Evolutionary conservation across 2,797 vertebrate species (phyloP).

Genomic region (Sus cebifrons): DNA sequence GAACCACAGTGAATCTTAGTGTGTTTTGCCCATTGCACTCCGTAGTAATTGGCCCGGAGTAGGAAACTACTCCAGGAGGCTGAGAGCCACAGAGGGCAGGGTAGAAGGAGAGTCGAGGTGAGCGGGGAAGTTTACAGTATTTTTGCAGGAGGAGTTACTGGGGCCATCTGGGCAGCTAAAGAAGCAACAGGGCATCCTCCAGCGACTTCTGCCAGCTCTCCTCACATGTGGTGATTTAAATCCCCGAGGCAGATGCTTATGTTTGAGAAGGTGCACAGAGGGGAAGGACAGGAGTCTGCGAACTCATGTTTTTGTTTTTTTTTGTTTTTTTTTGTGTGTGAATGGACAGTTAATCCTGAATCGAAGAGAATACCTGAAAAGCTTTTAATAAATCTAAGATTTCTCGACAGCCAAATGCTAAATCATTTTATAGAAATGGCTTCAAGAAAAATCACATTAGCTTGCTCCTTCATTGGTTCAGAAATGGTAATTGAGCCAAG

Average conservation of each 20-base stretch:
- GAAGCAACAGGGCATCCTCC: neutral
- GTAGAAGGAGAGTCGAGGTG: neutral
- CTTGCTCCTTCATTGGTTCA: neutral
- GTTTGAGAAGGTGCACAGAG: neutral
- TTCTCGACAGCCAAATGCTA: constrained; percentile 59
- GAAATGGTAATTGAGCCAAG: neutral
- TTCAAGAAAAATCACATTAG: constrained; percentile 38
- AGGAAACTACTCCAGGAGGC: neutral
- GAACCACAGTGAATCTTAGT: neutral
- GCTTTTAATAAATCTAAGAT: constrained; percentile 28
- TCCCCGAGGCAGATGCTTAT: neutral
- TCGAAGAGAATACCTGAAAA: constrained; percentile 26
- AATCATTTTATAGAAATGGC: constrained; percentile 31
- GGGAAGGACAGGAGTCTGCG: neutral
- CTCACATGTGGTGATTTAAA: neutral
- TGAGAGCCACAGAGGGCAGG: neutral
- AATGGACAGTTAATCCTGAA: neutral
- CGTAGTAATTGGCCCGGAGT: neutral
- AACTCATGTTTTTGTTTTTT: neutral
- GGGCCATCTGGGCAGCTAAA: neutral
- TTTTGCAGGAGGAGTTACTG: constrained; percentile 21
- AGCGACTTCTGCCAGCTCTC: neutral
- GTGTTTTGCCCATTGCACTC: constrained; percentile 1
- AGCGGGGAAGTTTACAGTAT: neutral
- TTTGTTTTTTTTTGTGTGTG: constrained; percentile 35